Conservation (phyloP, 1,140 invertebrate genomes). For the Acromyrmex charruanus region DNA sequence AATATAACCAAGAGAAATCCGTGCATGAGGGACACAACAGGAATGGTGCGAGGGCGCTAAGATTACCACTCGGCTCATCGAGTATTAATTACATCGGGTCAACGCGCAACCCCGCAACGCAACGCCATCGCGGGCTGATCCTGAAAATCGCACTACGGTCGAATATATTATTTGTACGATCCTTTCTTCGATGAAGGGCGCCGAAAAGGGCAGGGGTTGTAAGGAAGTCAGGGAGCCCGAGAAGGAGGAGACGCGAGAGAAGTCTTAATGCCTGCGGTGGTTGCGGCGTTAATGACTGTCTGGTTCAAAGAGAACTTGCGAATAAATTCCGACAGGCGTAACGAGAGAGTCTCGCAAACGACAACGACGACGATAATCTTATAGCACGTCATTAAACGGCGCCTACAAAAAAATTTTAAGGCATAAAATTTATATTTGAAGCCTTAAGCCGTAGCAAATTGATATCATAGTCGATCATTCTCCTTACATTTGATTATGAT, state of each 20-base stretch:
- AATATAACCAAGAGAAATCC: constrained; percentile 57
- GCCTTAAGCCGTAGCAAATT: too few species aligned
- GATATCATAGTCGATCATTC: too few species aligned
- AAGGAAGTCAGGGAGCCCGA: constrained; percentile 26
- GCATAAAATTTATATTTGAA: too few species aligned
- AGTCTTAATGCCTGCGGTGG: constrained; percentile 71
- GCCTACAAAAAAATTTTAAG: too few species aligned
- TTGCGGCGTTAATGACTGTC: constrained; percentile 78
- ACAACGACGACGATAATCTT: constrained; percentile 51
- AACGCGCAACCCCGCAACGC: constrained; percentile 62
- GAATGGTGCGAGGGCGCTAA: constrained; percentile 49
- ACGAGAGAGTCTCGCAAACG: constrained; percentile 59
- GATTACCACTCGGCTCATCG: constrained; percentile 75
- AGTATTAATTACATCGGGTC: constrained; percentile 75
- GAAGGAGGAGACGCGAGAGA: constrained; percentile 57
- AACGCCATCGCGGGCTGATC: constrained; percentile 51
- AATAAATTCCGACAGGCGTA: constrained; percentile 74
- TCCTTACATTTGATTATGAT: too few species aligned
- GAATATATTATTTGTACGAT: background rate
- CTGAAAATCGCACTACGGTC: constrained; percentile 15
- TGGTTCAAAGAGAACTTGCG: constrained; percentile 76
- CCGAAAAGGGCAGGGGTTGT: constrained; percentile 21
- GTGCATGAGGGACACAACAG: background rate
- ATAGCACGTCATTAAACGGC: too few species aligned
- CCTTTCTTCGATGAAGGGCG: constrained; percentile 42